These are phyloP conservation scores for Hydrophis major DNA, from an alignment of 2,797 vertebrate genomes.

Conservation along the genomic window DNA sequence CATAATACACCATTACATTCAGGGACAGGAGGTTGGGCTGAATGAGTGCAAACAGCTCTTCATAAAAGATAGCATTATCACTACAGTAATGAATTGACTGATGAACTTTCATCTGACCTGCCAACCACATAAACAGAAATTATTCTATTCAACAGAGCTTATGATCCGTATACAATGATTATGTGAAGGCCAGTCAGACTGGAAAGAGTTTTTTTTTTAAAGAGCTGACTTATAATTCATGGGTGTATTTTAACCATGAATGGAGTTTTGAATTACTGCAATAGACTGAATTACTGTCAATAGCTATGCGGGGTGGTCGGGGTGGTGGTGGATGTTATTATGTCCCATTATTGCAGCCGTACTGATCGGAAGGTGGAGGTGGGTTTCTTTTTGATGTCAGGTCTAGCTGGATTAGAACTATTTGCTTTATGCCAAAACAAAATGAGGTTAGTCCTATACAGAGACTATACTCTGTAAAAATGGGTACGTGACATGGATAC, in stretches of 20 bases:
- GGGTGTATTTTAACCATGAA: slow-evolving; percentile 18
- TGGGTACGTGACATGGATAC: no score
- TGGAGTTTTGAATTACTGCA: neutral
- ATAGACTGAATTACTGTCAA: neutral
- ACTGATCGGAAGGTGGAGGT: rapidly evolving
- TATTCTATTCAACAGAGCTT: slow-evolving; percentile 10
- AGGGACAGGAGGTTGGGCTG: neutral
- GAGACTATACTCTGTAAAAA: neutral
- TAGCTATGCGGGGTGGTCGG: neutral
- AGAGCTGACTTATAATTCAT: slow-evolving; percentile 3
- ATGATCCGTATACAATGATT: slow-evolving; percentile 27
- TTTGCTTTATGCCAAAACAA: neutral
- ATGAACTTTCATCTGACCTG: slow-evolving; percentile 22
- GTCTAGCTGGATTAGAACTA: neutral
- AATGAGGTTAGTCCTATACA: slow-evolving; percentile 1
- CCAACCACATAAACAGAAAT: slow-evolving; percentile 3
- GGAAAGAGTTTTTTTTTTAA: neutral
- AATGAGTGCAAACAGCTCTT: slow-evolving; percentile 11
- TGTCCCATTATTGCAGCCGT: neutral
- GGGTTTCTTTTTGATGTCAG: slow-evolving; percentile 25
- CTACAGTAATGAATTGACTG: neutral
- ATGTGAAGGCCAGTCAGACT: neutral
- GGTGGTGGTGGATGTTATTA: neutral
- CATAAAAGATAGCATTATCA: neutral
- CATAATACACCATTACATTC: neutral